phyloP scores from a whole-genome alignment of 2,888 invertebrate species.

The Muschampia plurimacula region DNA sequence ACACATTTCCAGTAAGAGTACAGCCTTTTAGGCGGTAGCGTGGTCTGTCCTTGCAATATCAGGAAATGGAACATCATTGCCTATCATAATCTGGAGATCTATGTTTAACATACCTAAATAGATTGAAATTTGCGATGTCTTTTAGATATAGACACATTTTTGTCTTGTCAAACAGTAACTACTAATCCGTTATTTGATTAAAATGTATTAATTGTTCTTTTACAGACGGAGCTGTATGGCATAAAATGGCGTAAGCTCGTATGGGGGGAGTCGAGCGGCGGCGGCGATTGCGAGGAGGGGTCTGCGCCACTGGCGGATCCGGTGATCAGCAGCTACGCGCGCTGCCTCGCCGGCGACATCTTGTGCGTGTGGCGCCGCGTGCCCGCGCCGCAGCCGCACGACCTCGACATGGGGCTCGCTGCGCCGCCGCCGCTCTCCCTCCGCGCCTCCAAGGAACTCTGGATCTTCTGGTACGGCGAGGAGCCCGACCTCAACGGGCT shows the following conservation, averaged over 20 bases:
- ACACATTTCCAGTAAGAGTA: too few relatives aligned
- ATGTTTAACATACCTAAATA: too few relatives aligned
- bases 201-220: neutral
- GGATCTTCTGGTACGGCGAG: constrained; percentile 99
- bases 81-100: too few relatives aligned
- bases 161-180: neutral
- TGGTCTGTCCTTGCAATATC: too few relatives aligned
- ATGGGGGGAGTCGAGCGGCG: constrained; percentile 89
- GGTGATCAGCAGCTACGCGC: constrained; percentile 95
- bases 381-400: constrained; percentile 77
- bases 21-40: too few relatives aligned
- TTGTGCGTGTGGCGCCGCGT: constrained; percentile 99
- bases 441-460: constrained; percentile 97
- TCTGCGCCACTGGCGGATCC: constrained; percentile 94
- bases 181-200: neutral
- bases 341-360: constrained; percentile 97
- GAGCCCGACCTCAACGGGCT: constrained; percentile 95
- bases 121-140: neutral
- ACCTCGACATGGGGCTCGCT: constrained; percentile 82
- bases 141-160: neutral
- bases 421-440: constrained; percentile 92
- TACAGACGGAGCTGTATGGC: constrained; percentile 98
- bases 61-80: too few relatives aligned
- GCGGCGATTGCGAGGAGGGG: constrained; percentile 88
- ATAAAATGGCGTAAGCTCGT: constrained; percentile 99